Evolutionary conservation across 2,888 invertebrate genomes (phyloP), one percentile per base, ranked within the genome.

Genomic region (Synergus umbraculus): DNA sequence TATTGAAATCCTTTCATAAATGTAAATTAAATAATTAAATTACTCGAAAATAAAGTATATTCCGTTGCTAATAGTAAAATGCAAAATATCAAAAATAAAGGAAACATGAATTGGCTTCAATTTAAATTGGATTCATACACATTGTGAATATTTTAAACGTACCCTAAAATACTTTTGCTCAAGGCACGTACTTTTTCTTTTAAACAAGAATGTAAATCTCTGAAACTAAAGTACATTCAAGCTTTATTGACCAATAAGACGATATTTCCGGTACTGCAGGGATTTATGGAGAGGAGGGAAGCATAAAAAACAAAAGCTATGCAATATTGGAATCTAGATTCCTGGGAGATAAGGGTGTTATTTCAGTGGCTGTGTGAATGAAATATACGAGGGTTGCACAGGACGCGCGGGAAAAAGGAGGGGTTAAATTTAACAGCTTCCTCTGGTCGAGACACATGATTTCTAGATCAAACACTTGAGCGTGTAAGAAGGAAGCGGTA

Each of bases 381-480:
- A 58, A 73, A 58, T 73, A 49, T 37, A 73, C 37, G 9, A 54
- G 12, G 29, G 29, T 49, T 49, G 49, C 54, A 73, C 12, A 49
- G 54, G 15, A 67, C 22, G 12, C 13, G 69, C 49, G 22, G 46
- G 46, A 73, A 49, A 73, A 73, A 54, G 54, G 54, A 73, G 73
- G 73, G 54, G 83, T 82, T 82, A 85, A 86, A 86, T 86, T 83
- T 85, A 88, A 88, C 88, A 87, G 88, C 84, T 86, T 84, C 83
- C 76, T 78, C 78, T 76, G 82, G 73, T 76, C 84, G 80, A 79
- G 81, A 84, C 86, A 83, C 87, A 85, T 88, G 88, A 88, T 89
- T 88, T 87, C 85, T 84, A 86, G 87, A 89, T 88, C 89, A 89
- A 89, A 88, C 87, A 87, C 89, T 88, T 84, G 84, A 88, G 84